Evolutionary conservation across 2,113 vertebrate genomes (phyloP), one percentile per base, ranked within the genome.

Genomic region (Stercorarius parasiticus): DNA sequence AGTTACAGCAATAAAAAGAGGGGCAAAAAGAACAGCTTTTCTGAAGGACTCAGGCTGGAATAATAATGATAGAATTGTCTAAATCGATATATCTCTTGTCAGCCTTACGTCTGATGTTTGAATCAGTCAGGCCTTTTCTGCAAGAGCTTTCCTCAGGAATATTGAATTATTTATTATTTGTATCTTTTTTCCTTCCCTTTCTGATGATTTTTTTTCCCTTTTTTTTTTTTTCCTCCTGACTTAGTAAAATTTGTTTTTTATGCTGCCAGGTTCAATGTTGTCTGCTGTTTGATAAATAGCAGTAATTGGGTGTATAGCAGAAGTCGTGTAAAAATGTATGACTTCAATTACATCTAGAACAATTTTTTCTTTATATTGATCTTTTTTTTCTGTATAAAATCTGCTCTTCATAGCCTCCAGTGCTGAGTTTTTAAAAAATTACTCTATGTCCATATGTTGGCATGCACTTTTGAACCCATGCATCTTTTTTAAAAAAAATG

Each of bases 131-230:
- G 96, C 97, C 98, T 98, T 98, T 98, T 98, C 98, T 97, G 96
- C 97, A 96, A 97, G 97, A 98, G 97, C 98, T 98, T 98, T 98
- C 97, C 98, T 98, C 96, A 82, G 97, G 98, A 98, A 98, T 98
- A 98, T 97, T 99, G 98, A 99, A 98, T 99, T 98, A 99, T 99
- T 98, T 98, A 98, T 98, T 98, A 98, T 98, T 98, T 98, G 98
- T 98, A 97, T 98, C 98, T 98, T 97, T 96, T 95, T 95, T 90
- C 81, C 90, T 96, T 97, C 95, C 87, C 95, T 98, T 98, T 98
- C 97, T 98, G 97, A 98, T 96, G 95, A 94, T 97, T 95, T 96
- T 93, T 92, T 88, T 77, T 91, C 91, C 42, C 65, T 70, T 79
- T 91, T 93, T n/a, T 94, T 32, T 72, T 95, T 94, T 73, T 71